These are phyloP conservation scores for Choloepus hoffmanni DNA, from an alignment of 2,113 vertebrate species.

Conservation along the genomic window DNA sequence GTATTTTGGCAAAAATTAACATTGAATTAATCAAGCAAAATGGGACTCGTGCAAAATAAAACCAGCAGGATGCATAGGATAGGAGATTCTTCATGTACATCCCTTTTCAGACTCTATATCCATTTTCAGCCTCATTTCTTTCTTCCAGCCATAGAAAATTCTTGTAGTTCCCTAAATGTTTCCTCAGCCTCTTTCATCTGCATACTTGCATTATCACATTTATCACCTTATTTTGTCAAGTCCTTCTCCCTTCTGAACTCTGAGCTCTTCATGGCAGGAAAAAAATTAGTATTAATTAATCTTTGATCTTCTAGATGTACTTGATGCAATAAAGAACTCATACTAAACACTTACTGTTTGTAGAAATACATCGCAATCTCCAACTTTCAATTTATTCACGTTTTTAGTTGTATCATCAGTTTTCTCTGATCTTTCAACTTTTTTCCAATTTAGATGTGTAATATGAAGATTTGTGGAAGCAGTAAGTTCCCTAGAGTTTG, in stretches of 20 bases:
- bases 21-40: background rate
- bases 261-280: background rate
- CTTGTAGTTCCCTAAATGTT: background rate
- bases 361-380: slow-evolving; percentile 22
- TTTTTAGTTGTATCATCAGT: slow-evolving; percentile 21
- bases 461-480: slow-evolving; percentile 27
- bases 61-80: background rate
- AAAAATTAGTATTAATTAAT: background rate
- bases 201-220: background rate
- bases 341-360: background rate
- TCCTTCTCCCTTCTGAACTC: background rate
- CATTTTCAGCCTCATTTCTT: background rate
- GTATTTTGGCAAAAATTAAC: background rate
- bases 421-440: background rate
- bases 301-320: background rate
- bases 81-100: background rate
- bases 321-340: background rate
- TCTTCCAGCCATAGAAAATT: background rate
- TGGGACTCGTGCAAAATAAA: background rate
- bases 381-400: background rate
- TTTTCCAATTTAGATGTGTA: slow-evolving; percentile 60
- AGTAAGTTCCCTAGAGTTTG: slow-evolving; percentile 51
- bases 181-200: background rate
- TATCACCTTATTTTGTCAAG: background rate
- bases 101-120: background rate